Evolutionary conservation across 2,888 invertebrate species (phyloP).

Genomic region (Sacculina carcini): DNA sequence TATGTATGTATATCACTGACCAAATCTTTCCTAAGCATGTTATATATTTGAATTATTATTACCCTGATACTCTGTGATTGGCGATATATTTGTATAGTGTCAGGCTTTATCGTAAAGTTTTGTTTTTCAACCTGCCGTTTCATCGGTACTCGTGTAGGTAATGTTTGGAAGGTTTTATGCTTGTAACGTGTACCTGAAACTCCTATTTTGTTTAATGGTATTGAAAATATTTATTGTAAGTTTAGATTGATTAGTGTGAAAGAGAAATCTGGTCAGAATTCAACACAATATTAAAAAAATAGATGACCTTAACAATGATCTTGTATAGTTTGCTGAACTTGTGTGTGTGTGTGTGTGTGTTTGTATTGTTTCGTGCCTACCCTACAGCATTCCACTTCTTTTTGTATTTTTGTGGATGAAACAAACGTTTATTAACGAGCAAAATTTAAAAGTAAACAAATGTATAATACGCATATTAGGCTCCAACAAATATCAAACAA

Average conservation of each 20-base stretch:
- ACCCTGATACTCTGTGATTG: neutral
- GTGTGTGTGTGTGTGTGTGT: conserved; percentile 2
- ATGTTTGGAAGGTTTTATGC: no score
- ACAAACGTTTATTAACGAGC: neutral
- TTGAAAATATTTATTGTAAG: no score
- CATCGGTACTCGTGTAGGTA: no score
- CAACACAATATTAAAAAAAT: no score
- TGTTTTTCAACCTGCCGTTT: no score
- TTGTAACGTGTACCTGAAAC: no score
- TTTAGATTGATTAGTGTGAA: no score
- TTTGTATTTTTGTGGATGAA: neutral
- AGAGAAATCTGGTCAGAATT: no score
- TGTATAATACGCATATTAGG: conserved; percentile 7
- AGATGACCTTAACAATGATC: no score
- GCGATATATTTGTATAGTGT: neutral
- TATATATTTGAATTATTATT: neutral
- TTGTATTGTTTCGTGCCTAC: neutral
- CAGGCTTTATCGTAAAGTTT: no score
- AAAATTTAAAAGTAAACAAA: neutral
- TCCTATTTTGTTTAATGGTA: no score
- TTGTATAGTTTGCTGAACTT: neutral
- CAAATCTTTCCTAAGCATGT: neutral
- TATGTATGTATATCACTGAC: neutral
- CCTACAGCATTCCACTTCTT: neutral
- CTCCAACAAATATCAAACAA: no score